These are phyloP conservation scores for Spicauda simplicius DNA, from an alignment of 2,888 invertebrate species.

Conservation along the genomic window DNA sequence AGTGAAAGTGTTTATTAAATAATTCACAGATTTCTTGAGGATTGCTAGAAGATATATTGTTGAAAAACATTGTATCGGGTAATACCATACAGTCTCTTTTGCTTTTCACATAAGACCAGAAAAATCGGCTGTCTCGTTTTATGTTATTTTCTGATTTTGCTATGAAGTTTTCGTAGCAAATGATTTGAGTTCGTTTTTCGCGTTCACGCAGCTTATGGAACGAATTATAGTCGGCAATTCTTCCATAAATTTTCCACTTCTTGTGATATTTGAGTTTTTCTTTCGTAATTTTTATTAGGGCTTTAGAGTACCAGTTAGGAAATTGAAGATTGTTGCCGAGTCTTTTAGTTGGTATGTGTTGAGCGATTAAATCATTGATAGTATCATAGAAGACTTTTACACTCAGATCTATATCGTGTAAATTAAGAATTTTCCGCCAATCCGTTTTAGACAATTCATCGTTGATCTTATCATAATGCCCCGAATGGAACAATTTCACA, in stretches of 20 bases:
- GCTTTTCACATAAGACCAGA: conserved; percentile 7
- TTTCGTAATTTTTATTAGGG: conserved; percentile 5
- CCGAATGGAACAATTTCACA: background rate
- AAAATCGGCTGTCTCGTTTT: conserved; percentile 1
- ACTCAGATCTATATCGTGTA: background rate
- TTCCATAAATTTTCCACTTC: conserved; percentile 8
- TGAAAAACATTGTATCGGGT: background rate
- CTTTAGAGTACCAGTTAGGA: conserved; percentile 11
- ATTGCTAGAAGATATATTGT: background rate
- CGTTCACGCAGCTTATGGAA: conserved; percentile 6
- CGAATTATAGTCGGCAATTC: background rate
- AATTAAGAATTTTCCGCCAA: background rate
- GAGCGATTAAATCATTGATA: background rate
- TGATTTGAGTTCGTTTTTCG: background rate
- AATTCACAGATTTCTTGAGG: conserved; percentile 1
- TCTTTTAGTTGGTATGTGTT: background rate
- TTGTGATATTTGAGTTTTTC: no score
- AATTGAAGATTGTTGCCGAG: background rate
- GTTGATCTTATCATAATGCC: conserved; percentile 1
- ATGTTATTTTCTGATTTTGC: background rate
- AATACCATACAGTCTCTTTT: background rate
- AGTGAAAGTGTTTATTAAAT: conserved; percentile 1
- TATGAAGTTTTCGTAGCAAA: background rate
- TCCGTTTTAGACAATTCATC: background rate
- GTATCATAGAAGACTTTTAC: no score